Evolutionary conservation across 1,140 invertebrate genomes (phyloP).

Genomic region (Cryptotermes secundus): DNA sequence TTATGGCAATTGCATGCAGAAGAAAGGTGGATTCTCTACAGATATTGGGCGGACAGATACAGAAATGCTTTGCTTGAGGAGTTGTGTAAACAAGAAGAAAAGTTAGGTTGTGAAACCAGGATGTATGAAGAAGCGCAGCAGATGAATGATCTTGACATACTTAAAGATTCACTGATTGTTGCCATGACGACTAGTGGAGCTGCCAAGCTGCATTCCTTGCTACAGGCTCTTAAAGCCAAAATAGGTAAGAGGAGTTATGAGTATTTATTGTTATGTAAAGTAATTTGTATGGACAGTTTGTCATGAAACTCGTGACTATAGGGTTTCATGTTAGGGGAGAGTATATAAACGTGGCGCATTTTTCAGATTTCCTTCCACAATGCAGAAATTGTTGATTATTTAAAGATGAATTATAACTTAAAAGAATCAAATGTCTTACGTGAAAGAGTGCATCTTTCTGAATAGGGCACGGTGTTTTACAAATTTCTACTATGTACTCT

Average conservation of each 20-base stretch:
- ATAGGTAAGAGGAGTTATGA: slow-evolving; percentile 22
- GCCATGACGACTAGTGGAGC: slow-evolving; percentile 80
- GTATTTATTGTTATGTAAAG: too few relatives aligned
- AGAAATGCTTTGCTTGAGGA: slow-evolving; percentile 43
- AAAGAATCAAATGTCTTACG: too few relatives aligned
- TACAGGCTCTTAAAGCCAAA: slow-evolving; percentile 55
- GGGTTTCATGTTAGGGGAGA: too few relatives aligned
- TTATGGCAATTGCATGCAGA: slow-evolving; percentile 35
- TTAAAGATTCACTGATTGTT: slow-evolving; percentile 50
- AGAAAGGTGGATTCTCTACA: slow-evolving; percentile 47
- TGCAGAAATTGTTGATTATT: too few relatives aligned
- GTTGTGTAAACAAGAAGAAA: slow-evolving; percentile 43
- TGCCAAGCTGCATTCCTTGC: slow-evolving; percentile 61
- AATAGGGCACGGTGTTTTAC: too few relatives aligned
- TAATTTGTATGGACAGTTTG: too few relatives aligned
- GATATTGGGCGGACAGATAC: slow-evolving; percentile 45
- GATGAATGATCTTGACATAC: slow-evolving; percentile 43
- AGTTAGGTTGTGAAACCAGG: slow-evolving; percentile 45
- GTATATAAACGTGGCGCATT: too few relatives aligned
- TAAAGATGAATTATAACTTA: too few relatives aligned
- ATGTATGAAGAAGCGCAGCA: slow-evolving; percentile 45
- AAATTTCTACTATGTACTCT: too few relatives aligned
- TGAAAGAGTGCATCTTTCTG: too few relatives aligned
- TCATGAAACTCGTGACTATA: too few relatives aligned
- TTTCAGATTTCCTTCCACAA: too few relatives aligned